Conservation (phyloP, 2,113 vertebrate genomes). For the Callithrix jacchus region DNA sequence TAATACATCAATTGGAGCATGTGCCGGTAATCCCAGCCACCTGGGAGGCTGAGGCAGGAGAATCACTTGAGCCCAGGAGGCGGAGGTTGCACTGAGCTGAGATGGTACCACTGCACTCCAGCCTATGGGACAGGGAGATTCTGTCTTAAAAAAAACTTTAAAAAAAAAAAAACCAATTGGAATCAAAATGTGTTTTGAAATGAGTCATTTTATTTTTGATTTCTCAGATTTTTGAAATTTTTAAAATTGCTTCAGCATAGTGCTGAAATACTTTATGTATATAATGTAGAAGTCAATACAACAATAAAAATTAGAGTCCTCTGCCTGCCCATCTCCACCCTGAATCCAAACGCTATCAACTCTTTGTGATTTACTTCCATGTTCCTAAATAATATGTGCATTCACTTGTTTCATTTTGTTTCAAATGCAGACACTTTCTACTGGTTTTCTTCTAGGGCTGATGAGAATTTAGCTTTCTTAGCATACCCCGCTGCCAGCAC, state of each 20-base stretch:
- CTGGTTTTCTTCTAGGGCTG: not conserved
- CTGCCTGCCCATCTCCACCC: not conserved
- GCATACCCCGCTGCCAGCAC: too few species aligned
- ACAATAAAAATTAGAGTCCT: not conserved
- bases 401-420: not conserved
- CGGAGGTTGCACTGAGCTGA: too few species aligned
- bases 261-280: not conserved
- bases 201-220: constrained; percentile 4
- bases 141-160: too few species aligned
- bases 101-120: too few species aligned
- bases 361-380: not conserved
- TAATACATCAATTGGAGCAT: not conserved
- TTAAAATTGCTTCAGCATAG: not conserved
- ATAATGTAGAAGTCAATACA: not conserved
- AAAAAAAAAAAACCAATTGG: not conserved
- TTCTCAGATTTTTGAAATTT: not conserved
- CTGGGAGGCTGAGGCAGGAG: too few species aligned
- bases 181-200: constrained; percentile 45
- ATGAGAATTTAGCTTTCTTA: not conserved
- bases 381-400: not conserved
- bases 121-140: too few species aligned
- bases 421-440: not conserved
- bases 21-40: too few species aligned
- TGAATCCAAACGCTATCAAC: not conserved
- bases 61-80: too few species aligned